Evolutionary conservation across 2,113 vertebrate species (phyloP), one percentile per base, ranked within the genome.

Genomic region (Gallinago jamesoni): DNA sequence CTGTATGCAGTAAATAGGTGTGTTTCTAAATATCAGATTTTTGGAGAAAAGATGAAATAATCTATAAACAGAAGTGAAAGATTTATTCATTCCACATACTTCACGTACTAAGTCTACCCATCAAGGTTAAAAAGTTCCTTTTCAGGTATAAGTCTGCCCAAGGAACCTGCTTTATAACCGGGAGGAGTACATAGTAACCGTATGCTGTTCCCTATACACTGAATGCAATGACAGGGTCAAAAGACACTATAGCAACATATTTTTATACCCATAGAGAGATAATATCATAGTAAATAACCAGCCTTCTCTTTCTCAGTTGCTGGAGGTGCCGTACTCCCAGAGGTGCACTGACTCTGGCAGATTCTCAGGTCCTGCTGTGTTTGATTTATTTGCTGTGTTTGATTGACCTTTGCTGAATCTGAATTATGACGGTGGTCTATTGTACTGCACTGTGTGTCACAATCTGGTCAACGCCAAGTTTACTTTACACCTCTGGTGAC

Each of bases 11-110:
- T 64, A 84, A 81, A 39, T 48, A 90, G 39, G 11, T 60, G 37
- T 80, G 60, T 45, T 92, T 72, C 79, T 89, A 95, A 93, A 78
- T 23, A 95, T 4, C 76, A 75, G n/a, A 68, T 43, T 78, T 93
- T 89, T 74, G 28, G 28, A 86, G 75, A 67, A 82, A 33, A 76
- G 23, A 62, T 50, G 1, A 88, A 95, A 88, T 81, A 56, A 87
- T 75, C 50, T 84, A 73, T 52, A 78, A 72, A 84, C 30, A 93
- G 80, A 76, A 11, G 73, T 56, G 47, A 90, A 93, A 93, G 37
- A 63, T 30, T 87, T 74, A 50, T 70, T 86, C 68, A 55, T 18
- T 47, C 7, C 31, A 72, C 2, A 1, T 52, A 63, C 19, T 75
- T 82, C 35, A 93, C 89, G 43, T 19, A 76, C 43, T 8, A 66